Evolutionary conservation across 2,113 vertebrate species (phyloP).

Genomic region (Sturnira hondurensis): DNA sequence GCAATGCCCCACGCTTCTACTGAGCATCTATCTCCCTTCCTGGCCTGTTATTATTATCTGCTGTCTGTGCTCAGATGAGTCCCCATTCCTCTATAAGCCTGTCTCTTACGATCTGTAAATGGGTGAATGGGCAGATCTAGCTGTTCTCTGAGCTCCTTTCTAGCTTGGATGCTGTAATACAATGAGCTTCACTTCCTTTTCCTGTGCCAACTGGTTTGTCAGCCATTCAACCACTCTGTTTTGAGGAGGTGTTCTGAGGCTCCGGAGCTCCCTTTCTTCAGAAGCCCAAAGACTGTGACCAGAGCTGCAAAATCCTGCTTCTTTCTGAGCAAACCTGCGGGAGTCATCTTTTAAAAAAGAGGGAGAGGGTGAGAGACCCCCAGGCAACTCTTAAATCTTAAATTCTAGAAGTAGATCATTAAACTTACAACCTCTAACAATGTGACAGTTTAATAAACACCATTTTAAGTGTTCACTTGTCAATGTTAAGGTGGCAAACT

Average conservation of each 20-base stretch:
- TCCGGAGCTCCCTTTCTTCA: not conserved
- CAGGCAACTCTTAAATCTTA: constrained; percentile 28
- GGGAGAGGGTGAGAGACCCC: not conserved
- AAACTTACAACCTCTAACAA: constrained; percentile 32
- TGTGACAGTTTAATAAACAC: not conserved
- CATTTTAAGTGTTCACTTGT: constrained; percentile 35
- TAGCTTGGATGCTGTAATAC: not conserved
- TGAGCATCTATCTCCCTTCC: not conserved
- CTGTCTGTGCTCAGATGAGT: not conserved
- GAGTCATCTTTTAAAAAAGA: not conserved
- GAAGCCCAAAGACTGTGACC: not conserved
- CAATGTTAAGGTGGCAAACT: constrained; percentile 23
- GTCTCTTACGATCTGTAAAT: not conserved
- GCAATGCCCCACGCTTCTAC: not conserved
- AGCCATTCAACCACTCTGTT: not conserved
- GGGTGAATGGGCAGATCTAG: not conserved
- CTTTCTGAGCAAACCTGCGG: not conserved
- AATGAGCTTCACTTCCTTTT: not conserved
- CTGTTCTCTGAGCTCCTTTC: not conserved
- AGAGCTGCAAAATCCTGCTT: not conserved
- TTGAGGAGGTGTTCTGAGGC: fast-evolving
- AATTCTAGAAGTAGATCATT: constrained; percentile 18
- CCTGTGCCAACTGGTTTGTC: not conserved
- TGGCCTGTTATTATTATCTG: not conserved
- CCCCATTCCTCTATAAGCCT: not conserved